Base-by-base conservation (phyloP, 2,113 vertebrate genomes). In the Melospiza melodia region DNA sequence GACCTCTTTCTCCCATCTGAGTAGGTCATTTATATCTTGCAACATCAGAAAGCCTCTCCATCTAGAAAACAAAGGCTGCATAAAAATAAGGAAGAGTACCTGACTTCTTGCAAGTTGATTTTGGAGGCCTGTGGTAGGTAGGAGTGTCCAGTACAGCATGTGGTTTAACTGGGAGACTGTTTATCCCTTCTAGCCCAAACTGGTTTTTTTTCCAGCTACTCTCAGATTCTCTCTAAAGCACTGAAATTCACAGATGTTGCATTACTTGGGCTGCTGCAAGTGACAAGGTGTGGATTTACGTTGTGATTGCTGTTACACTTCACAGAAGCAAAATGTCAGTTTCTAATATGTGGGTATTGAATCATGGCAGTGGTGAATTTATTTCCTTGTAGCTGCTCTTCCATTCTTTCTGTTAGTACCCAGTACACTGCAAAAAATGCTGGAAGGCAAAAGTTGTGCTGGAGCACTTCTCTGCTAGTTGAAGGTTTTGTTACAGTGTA, bases 261-360 rank as follows among this genome's bases (percentile, higher is more conserved):
- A 81, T 83, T 84, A 27, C 31, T 81, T 63, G 76, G 37, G 69
- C 85, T 94, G 83, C 52, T 65, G 83, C 49, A 93, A 1, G 7
- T 95, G 92, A 68, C 88, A 93, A 80, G 90, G 82, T 92, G 94
- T 89, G 76, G 76, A 92, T 92, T 96, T 90, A 77, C 1, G 1
- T 78, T 88, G 66, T 24, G 46, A 62, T 75, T 90, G 85, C 72
- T 86, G 72, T 92, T 88, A 86, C 52, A 43, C 48, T 69, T 94
- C 72, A 72, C 82, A 75, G 80, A 86, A 80, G 57, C 61, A 66
- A 78, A 86, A 78, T 67, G 65, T 86, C 68, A 57, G 22, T 63
- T 72, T 77, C 79, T 84, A 90, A 86, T 77, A 62, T 37, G 44
- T 2, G 10, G 73, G 16, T 93, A 75, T 77, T 92, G 92, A 84